These are phyloP conservation scores for Haliaeetus leucogaster DNA, from an alignment of 2,113 vertebrate species.

Conservation along the genomic window DNA sequence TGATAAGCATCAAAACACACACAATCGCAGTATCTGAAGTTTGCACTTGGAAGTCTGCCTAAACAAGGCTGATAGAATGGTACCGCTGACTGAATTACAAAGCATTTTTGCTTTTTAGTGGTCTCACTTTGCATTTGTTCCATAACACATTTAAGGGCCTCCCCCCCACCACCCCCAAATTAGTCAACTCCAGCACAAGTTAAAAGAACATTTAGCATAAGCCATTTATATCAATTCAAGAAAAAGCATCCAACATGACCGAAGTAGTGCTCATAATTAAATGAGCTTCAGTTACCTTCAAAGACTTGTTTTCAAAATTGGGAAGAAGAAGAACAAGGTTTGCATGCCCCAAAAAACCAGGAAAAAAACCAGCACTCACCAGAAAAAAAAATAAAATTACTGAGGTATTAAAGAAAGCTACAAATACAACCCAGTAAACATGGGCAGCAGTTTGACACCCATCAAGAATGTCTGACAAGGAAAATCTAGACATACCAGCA, in stretches of 20 bases:
- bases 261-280: not conserved
- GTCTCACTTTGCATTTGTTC: not conserved
- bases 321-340: not conserved
- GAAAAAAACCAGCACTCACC: too few species aligned
- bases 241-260: not conserved
- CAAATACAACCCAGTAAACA: not conserved
- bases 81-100: not conserved
- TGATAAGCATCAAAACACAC: not conserved
- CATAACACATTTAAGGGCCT: not conserved
- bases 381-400: too few species aligned
- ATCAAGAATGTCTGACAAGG: not conserved
- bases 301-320: not conserved
- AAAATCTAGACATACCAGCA: not conserved
- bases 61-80: not conserved
- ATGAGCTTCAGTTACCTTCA: fast-evolving
- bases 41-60: not conserved
- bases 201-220: not conserved
- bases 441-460: not conserved
- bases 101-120: not conserved
- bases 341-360: too few species aligned
- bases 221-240: not conserved
- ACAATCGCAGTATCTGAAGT: not conserved
- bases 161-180: fast-evolving
- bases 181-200: not conserved
- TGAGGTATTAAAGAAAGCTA: not conserved